Evolutionary conservation across 2,888 invertebrate genomes (phyloP).

Genomic region (Nemotelus nigrinus): DNA sequence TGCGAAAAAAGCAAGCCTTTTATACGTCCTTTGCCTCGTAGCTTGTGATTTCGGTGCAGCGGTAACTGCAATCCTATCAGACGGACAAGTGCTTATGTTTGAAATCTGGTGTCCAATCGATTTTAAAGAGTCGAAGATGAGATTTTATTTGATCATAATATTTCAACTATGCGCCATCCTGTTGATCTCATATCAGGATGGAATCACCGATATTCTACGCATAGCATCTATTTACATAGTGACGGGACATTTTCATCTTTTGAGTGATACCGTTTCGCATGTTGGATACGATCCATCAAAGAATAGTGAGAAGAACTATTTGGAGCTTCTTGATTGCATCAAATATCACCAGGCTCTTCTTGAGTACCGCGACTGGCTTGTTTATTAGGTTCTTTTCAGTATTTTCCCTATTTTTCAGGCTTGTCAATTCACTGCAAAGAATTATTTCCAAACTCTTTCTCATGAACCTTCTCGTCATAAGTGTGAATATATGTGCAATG

Average conservation of each 20-base stretch:
- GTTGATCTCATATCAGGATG: not conserved
- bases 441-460: not conserved
- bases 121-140: not conserved
- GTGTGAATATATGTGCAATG: not conserved
- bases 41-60: not conserved
- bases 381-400: not conserved
- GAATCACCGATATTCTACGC: slow-evolving; percentile 24
- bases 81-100: not conserved
- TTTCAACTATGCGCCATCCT: not conserved
- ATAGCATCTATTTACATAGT: not conserved
- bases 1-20: not conserved
- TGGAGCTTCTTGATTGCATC: slow-evolving; percentile 9
- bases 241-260: not conserved
- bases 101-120: slow-evolving; percentile 2
- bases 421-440: not conserved
- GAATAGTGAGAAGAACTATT: not conserved
- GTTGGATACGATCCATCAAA: not conserved
- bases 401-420: not conserved
- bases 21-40: not conserved
- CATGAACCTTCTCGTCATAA: not conserved
- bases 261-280: not conserved
- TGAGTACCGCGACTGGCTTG: not conserved
- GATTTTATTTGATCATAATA: not conserved
- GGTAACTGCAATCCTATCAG: slow-evolving; percentile 4
- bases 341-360: not conserved